These are phyloP conservation scores for Pycnomerus fuliginosus DNA, from an alignment of 2,888 invertebrate species.

Conservation along the genomic window DNA sequence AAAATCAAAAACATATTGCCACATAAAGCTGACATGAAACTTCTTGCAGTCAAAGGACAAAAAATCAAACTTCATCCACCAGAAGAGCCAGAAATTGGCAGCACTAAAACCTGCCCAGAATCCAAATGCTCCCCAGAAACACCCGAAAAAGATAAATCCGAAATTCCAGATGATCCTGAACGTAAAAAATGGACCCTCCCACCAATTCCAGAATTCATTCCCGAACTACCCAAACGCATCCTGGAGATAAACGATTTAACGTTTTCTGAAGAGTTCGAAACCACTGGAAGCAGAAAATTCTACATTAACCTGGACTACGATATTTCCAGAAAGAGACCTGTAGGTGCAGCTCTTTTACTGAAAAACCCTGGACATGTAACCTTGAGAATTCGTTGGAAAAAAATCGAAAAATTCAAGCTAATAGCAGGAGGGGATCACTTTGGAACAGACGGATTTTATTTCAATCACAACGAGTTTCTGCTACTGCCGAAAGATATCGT, in stretches of 20 bases:
- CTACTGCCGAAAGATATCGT: constrained; percentile 4
- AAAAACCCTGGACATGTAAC: constrained; percentile 4
- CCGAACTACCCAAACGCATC: neutral
- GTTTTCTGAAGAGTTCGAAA: neutral
- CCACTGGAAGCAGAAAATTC: neutral
- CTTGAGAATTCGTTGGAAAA: constrained; percentile 9
- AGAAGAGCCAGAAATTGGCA: too few relatives aligned
- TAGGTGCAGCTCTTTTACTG: neutral
- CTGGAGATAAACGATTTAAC: neutral
- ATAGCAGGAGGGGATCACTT: constrained; percentile 1
- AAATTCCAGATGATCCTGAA: too few relatives aligned
- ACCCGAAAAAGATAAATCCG: too few relatives aligned
- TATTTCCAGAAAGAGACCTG: neutral
- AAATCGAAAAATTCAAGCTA: constrained; percentile 7
- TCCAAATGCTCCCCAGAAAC: too few relatives aligned
- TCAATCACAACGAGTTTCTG: constrained; percentile 9
- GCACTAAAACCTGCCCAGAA: too few relatives aligned
- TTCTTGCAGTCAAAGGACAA: too few relatives aligned
- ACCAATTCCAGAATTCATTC: too few relatives aligned
- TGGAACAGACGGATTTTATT: constrained; percentile 10
- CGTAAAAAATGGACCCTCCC: too few relatives aligned
- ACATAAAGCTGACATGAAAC: too few relatives aligned
- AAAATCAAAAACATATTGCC: constrained; percentile 38
- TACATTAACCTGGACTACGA: constrained; percentile 7
- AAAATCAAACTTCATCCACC: too few relatives aligned